Percentiles rank a stretch among this genome's conserved stretches.
Conservation (phyloP, 2,113 vertebrate genomes). For the Chrysochloris asiatica region DNA sequence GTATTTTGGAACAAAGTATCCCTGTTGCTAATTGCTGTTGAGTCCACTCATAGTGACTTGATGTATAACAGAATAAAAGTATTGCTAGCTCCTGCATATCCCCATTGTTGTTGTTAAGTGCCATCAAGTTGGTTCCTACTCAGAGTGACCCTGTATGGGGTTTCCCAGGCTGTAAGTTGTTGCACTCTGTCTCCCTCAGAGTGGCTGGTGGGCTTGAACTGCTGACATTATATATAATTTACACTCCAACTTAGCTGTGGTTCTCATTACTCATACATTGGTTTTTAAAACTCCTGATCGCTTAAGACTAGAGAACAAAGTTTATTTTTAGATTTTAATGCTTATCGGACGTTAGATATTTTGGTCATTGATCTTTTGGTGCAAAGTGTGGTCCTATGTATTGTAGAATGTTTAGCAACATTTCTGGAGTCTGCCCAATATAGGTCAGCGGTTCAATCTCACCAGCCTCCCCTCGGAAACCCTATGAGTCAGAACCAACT, state of each 20-base stretch:
- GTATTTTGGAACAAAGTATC: not conserved
- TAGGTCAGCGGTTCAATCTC: no score
- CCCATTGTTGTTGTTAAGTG: no score
- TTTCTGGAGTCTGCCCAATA: not conserved
- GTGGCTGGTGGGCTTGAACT: no score
- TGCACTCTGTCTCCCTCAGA: no score
- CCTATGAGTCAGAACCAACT: no score
- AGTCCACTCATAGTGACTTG: not conserved
- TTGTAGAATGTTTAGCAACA: not conserved
- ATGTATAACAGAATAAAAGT: not conserved
- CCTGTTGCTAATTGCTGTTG: not conserved
- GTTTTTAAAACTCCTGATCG: not conserved
- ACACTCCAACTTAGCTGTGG: not conserved
- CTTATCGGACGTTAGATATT: not conserved
- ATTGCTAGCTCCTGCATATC: not conserved
- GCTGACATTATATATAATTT: no score
- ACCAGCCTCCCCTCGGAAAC: no score
- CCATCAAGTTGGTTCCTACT: no score
- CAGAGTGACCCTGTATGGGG: no score
- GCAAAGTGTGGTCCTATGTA: not conserved
- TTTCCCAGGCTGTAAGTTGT: no score
- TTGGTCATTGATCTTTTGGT: not conserved
- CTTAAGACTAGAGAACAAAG: constrained; percentile 6
- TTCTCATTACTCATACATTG: not conserved
- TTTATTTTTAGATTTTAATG: not conserved